Conservation (phyloP, 2,888 invertebrate species). For the Nymphalis polychloros region DNA sequence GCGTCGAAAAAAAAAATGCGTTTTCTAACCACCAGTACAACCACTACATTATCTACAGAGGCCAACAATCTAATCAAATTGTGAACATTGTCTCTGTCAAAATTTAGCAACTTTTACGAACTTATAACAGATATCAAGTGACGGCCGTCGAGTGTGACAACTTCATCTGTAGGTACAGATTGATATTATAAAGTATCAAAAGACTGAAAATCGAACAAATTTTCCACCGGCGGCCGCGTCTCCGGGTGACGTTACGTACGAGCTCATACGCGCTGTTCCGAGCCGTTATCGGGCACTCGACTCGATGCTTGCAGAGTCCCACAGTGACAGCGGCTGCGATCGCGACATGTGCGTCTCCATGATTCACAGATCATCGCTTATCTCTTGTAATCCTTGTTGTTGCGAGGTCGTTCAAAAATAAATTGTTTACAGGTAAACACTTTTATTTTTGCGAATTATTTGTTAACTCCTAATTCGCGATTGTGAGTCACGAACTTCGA, state of each 20-base stretch:
- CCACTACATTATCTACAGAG: too few species aligned
- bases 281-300: constrained; percentile 25
- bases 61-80: too few species aligned
- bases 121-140: too few species aligned
- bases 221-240: neutral
- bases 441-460: neutral
- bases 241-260: too few species aligned
- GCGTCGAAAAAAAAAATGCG: too few species aligned
- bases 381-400: constrained; percentile 27
- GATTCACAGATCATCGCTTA: constrained; percentile 30
- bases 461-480: neutral
- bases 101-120: too few species aligned
- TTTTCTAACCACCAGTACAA: too few species aligned
- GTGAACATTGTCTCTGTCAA: too few species aligned
- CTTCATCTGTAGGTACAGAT: neutral
- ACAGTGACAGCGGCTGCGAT: neutral
- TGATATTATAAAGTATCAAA: neutral
- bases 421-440: neutral
- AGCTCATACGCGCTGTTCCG: neutral
- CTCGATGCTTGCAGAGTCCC: neutral
- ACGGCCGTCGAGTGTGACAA: too few species aligned
- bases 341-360: constrained; percentile 21
- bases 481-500: too few species aligned
- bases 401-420: constrained; percentile 13
- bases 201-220: constrained; percentile 2